Evolutionary conservation across 1,140 invertebrate genomes (phyloP), one percentile per base, ranked within the genome.

Genomic region (Sarcophaga peregrina): DNA sequence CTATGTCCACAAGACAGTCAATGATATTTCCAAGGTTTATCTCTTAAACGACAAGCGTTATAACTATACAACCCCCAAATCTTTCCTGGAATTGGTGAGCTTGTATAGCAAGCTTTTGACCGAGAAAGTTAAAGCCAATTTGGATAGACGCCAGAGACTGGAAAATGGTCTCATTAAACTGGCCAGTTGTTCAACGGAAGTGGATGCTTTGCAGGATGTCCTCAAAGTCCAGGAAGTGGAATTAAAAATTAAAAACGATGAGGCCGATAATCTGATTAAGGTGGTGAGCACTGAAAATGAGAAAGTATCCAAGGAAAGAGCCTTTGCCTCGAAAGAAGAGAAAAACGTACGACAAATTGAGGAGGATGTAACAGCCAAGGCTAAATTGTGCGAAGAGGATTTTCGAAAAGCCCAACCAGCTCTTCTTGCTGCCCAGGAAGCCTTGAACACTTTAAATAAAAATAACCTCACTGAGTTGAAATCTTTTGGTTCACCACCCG

Each of bases 11-110:
- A 94, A 93, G 73, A 95, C 95, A 46, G 97, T 99, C 0, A 98
- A 98, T 89, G 93, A 95, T 76, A 95, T 97, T 90, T 98, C 96
- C 84, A 90, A 94, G 86, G 85, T 93, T 6, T 98, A 98, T 90
- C 92, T 96, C 52, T 91, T 92, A 85, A 98, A 97, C 90, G 97
- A 98, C 85, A 94, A 94, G 45, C 92, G 97, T n/a, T 97, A 97
- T 91, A 98, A 98, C 90, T 98, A 98, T 87, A 98, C 97, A 0
- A 99, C 97, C 1, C 98, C 98, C 0, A 99, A 98, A 91, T 96
- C 96, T 4, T 99, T 98, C 91, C 90, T 99, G n/a, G 97, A 98
- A 88, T 96, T 97, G 88, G 98, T 99, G 82, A 93, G 94, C 58
- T 91, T 98, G 1, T 99, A 98, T 87, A 92, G 93, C 1, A 97